These are phyloP conservation scores for Acrocephalus arundinaceus DNA, from an alignment of 2,113 vertebrate genomes.

Conservation along the genomic window DNA sequence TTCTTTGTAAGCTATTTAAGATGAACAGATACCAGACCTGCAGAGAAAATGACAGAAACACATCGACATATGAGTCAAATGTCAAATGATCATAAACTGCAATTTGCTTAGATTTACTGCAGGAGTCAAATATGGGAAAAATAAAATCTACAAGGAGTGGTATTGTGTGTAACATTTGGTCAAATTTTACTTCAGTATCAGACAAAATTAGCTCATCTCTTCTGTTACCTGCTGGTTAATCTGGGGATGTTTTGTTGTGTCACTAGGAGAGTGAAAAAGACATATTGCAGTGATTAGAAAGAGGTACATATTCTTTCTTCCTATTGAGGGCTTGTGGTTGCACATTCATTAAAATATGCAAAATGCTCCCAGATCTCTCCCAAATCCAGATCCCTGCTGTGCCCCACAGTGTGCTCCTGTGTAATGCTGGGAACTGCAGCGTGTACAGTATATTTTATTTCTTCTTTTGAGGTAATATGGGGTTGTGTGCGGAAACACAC, in stretches of 20 bases:
- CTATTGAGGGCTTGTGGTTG: background rate
- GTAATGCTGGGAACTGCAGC: background rate
- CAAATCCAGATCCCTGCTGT: constrained; percentile 1
- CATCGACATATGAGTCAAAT: background rate
- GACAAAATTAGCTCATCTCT: background rate
- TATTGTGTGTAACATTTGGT: background rate
- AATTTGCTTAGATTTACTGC: background rate
- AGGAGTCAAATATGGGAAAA: background rate
- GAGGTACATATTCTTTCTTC: background rate
- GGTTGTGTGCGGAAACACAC: background rate
- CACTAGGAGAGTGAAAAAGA: background rate
- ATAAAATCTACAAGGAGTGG: background rate
- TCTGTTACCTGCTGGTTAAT: background rate
- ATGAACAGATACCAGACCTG: background rate
- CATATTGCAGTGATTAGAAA: background rate
- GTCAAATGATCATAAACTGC: background rate
- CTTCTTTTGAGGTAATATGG: background rate
- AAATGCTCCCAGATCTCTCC: background rate
- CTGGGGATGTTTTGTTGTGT: background rate
- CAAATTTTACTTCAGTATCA: background rate
- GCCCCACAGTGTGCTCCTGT: background rate
- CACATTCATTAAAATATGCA: background rate
- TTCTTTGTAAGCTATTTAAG: background rate
- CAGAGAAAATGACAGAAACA: background rate
- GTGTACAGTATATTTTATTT: background rate